Conservation (phyloP, 2,797 vertebrate genomes). For the Scolopax bukidnonensis region DNA sequence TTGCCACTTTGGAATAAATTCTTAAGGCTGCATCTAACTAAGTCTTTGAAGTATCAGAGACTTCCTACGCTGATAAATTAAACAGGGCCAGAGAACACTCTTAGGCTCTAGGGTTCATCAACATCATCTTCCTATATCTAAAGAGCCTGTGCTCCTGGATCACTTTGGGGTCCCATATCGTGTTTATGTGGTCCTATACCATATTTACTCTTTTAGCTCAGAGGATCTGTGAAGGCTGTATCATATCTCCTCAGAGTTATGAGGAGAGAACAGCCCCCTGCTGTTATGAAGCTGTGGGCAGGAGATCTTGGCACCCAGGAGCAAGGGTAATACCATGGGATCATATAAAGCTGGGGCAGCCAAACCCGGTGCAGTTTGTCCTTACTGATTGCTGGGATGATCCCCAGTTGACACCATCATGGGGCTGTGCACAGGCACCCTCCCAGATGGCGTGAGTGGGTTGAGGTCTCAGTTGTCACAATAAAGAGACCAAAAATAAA, state of each 20-base stretch:
- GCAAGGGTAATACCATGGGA: neutral
- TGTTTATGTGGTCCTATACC: neutral
- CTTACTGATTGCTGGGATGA: neutral
- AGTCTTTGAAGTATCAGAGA: neutral
- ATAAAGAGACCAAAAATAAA: neutral
- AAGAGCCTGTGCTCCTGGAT: neutral
- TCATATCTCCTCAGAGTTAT: neutral
- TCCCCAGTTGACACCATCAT: too few relatives aligned
- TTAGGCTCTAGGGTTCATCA: neutral
- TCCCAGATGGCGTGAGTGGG: neutral
- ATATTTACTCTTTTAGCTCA: neutral
- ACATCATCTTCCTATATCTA: neutral
- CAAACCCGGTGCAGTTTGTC: rapidly evolving
- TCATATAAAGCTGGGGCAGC: neutral
- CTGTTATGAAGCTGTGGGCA: neutral
- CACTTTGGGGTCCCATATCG: neutral
- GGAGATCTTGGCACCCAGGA: neutral
- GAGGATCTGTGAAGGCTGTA: neutral
- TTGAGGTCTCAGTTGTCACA: neutral
- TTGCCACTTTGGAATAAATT: neutral
- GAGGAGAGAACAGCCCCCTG: too few relatives aligned
- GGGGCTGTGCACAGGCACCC: neutral
- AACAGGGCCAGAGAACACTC: neutral
- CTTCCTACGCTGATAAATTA: neutral
- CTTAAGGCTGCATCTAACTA: conserved; percentile 14